Evolutionary conservation across 1,140 invertebrate species (phyloP), one percentile per base, ranked within the genome.

Genomic region (Thereuonema tuberculata): DNA sequence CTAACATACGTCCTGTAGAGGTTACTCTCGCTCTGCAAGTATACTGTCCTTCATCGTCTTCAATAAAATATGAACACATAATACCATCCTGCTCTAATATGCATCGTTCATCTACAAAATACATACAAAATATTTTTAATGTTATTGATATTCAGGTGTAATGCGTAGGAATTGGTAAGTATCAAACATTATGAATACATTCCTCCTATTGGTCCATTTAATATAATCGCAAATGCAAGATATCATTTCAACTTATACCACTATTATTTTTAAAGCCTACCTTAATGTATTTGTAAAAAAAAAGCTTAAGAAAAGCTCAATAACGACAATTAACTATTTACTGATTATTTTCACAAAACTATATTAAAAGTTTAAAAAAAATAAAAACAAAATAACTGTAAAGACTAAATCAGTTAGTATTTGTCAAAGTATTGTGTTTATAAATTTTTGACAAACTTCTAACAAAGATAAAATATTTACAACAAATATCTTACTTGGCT

Each of bases 11-110:
- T 29, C 90, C 91, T 20, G 88, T 89, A 15, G 79, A 76, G 14
- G 81, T 76, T 0, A 93, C 89, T 15, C 85, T 81, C 1, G 89
- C 90, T 24, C 86, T 78, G 68, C 90, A 92, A 1, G 81, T 86
- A 70, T 92, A 94, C 17, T 82, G 75, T 0, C 88, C 90, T 69
- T 93, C 87, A 69, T 93, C 89, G 20, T 80, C 78, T 69, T 87
- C 83, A 50, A 80, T 78, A 0, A 91, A 84, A 65, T 86, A 82
- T 62, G 82, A 83, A 58, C 93, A 88, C 23, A 83, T 71, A 14
- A 94, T 73, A 0, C 88, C 87, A 64, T 89, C 82, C 0, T 80
- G 76, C 60, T 85, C 82, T 56, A 86, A 80, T 12, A 88, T 78
- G 64, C 87, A 89, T 66, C 83, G 80, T 37, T 82, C 80, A 62